Conservation (phyloP, 2,113 vertebrate species). For the Egretta garzetta region DNA sequence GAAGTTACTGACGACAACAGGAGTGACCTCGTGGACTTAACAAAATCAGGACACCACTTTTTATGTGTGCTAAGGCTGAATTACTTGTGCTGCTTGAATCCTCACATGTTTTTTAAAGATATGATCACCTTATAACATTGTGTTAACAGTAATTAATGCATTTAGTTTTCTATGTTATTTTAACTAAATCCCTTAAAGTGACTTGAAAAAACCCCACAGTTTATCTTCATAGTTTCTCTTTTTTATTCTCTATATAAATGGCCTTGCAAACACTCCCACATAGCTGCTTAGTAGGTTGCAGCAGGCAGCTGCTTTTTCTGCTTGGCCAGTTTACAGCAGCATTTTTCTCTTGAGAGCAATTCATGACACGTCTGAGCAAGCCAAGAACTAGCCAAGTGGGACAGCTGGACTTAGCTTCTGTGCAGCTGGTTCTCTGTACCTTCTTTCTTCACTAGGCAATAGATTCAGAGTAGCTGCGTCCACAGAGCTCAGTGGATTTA, state of each 20-base stretch:
- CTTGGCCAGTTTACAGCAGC: not conserved
- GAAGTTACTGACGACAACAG: not conserved
- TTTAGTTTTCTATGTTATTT: not conserved
- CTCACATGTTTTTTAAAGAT: not conserved
- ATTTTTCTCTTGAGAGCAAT: not conserved
- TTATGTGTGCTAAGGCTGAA: not conserved
- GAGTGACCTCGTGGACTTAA: not conserved
- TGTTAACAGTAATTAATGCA: not conserved
- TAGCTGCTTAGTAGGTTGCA: not conserved
- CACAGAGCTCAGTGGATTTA: rapidly evolving
- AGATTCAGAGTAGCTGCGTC: not conserved
- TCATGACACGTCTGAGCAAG: not conserved
- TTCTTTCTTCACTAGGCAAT: not conserved
- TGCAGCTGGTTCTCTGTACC: not conserved
- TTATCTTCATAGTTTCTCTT: not conserved
- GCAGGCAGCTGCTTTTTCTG: not conserved
- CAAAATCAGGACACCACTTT: not conserved
- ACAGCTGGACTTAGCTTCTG: not conserved
- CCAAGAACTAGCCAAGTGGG: not conserved
- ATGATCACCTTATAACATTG: not conserved
- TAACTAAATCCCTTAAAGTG: not conserved
- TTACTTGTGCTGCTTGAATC: not conserved
- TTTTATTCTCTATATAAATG: not conserved
- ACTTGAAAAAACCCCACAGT: not conserved
- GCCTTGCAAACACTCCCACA: not conserved